These are phyloP conservation scores for Cebus imitator DNA, from an alignment of 2,113 vertebrate genomes.

Conservation along the genomic window DNA sequence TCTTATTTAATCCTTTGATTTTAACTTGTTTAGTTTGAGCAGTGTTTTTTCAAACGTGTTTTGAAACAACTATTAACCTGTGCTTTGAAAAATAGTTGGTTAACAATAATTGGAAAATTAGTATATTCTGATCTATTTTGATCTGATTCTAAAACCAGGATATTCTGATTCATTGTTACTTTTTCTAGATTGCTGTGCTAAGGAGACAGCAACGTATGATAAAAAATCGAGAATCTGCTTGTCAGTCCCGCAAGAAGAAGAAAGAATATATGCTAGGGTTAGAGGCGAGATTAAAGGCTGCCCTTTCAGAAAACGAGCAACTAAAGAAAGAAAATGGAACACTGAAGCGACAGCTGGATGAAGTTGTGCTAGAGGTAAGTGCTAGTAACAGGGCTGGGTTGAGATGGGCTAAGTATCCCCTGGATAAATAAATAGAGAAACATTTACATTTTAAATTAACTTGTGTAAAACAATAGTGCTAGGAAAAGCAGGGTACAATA, in stretches of 20 bases:
- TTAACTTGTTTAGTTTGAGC: background rate
- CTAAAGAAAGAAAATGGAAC: constrained; percentile 94
- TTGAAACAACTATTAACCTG: background rate
- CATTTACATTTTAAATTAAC: background rate
- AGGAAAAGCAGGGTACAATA: background rate
- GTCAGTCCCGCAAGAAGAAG: constrained; percentile 95
- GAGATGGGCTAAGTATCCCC: background rate
- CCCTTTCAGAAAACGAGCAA: constrained; percentile 91
- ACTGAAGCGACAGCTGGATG: constrained; percentile 92
- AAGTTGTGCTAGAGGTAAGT: constrained; percentile 91
- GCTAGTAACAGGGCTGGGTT: fast-evolving
- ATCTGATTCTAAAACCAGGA: background rate
- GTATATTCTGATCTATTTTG: background rate
- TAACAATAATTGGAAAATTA: background rate
- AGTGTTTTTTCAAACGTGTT: background rate
- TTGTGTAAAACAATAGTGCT: background rate
- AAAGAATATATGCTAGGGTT: constrained; percentile 95
- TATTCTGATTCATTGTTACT: background rate
- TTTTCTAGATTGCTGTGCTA: constrained; percentile 87
- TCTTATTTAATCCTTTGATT: background rate
- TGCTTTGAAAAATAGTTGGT: background rate
- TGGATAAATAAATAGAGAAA: background rate
- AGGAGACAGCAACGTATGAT: constrained; percentile 96
- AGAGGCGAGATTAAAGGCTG: constrained; percentile 90
- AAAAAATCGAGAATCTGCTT: constrained; percentile 97